Conservation (phyloP, 2,888 invertebrate genomes). For the Drosophila affinis region DNA sequence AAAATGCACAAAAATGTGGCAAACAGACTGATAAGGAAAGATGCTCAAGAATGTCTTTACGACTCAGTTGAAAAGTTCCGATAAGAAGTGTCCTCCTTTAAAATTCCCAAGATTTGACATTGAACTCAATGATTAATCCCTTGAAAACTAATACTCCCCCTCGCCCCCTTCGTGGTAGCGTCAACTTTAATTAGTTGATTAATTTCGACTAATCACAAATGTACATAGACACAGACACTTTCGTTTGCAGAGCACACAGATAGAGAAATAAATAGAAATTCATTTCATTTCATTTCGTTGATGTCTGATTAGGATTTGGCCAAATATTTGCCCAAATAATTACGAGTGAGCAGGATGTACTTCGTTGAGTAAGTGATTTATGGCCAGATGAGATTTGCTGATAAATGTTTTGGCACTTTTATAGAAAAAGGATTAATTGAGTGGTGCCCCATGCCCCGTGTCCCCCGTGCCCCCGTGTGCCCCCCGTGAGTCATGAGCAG, state of each 20-base stretch:
- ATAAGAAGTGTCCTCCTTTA: too few relatives aligned
- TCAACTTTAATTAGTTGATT: conserved; percentile 36
- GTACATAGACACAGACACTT: conserved; percentile 19
- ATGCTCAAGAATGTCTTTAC: conserved; percentile 15
- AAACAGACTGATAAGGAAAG: conserved; percentile 14
- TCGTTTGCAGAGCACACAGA: conserved; percentile 21
- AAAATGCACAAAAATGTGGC: conserved; percentile 21
- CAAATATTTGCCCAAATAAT: conserved; percentile 28
- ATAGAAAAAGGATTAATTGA: conserved; percentile 22
- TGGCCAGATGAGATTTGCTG: not conserved
- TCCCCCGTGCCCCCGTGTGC: too few relatives aligned
- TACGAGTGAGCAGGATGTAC: not conserved
- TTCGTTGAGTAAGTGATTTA: conserved; percentile 1
- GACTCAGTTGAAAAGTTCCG: not conserved
- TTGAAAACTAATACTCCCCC: not conserved
- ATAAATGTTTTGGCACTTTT: conserved; percentile 5
- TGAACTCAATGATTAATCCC: conserved; percentile 1
- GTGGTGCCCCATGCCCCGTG: conserved; percentile 4
- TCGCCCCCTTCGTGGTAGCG: not conserved
- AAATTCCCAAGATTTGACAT: not conserved
- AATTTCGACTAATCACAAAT: conserved; percentile 24
- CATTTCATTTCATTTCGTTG: conserved; percentile 3
- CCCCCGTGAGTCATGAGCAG: conserved; percentile 35
- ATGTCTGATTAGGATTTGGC: conserved; percentile 8
- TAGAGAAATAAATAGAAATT: conserved; percentile 9